Conservation (phyloP, 2,797 vertebrate genomes). For the Eospalax fontanierii region DNA sequence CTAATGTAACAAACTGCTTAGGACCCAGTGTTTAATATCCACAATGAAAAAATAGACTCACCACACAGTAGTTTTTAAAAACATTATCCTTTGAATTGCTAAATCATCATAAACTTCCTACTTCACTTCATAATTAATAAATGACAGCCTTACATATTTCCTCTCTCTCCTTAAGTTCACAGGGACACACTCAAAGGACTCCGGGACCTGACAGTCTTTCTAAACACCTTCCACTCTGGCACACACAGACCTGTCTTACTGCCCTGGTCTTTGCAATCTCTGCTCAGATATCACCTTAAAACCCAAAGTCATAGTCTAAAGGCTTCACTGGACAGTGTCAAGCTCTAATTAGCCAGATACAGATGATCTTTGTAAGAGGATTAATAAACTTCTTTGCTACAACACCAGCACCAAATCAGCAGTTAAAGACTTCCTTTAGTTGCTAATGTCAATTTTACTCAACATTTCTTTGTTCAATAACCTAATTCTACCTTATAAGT, state of each 20-base stretch:
- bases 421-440: neutral
- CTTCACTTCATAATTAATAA: neutral
- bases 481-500: neutral
- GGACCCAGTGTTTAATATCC: neutral
- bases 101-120: neutral
- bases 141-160: neutral
- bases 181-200: neutral
- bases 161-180: neutral
- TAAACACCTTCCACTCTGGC: neutral
- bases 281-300: neutral
- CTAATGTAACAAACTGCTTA: neutral
- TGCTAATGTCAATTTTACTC: neutral
- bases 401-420: neutral
- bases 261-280: neutral
- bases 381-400: neutral
- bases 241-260: no score
- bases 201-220: neutral
- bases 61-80: neutral
- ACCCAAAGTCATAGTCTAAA: neutral
- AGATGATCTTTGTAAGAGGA: neutral
- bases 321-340: neutral
- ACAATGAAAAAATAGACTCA: neutral
- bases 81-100: neutral
- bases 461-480: neutral
- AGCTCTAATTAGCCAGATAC: neutral